A percentile compares a stretch with the other conserved stretches of the same genome.
Conservation (phyloP, 2,888 invertebrate species). For the Gymnosoma rotundatum region DNA sequence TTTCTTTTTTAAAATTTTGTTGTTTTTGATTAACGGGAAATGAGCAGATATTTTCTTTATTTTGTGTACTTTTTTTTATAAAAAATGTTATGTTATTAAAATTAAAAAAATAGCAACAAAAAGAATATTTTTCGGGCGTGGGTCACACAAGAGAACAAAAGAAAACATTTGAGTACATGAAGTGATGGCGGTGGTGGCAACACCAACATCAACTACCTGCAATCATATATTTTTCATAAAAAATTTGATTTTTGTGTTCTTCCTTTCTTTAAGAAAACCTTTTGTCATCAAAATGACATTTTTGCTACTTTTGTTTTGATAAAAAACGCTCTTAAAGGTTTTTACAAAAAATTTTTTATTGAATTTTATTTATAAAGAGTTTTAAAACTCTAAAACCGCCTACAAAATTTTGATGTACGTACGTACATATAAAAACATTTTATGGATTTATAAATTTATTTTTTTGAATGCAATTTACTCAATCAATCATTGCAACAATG, state of each 20-base stretch:
- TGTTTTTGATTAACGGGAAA: not conserved
- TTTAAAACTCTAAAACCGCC: constrained; percentile 49
- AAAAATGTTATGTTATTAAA: not conserved
- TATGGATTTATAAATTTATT: not conserved
- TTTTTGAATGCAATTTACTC: not conserved
- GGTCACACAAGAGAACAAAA: constrained; percentile 19
- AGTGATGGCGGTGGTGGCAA: constrained; percentile 32
- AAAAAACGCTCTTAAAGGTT: constrained; percentile 28
- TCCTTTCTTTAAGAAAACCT: not conserved
- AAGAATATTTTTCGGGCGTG: constrained; percentile 23
- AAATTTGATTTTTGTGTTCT: constrained; percentile 9
- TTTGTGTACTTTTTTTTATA: constrained; percentile 29
- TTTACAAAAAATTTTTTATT: constrained; percentile 14
- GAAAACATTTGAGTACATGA: not conserved
- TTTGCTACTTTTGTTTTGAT: not conserved
- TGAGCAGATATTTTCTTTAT: constrained; percentile 21
- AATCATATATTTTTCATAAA: constrained; percentile 6
- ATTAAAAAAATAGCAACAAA: constrained; percentile 12
- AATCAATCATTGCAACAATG: constrained; percentile 61
- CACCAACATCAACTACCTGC: constrained; percentile 54
- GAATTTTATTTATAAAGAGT: constrained; percentile 3
- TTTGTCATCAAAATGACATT: not conserved
- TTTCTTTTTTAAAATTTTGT: constrained; percentile 23
- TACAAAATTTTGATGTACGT: constrained; percentile 19
- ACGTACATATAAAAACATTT: constrained; percentile 10